Percentiles rank a stretch among this genome's conserved stretches.
Conservation (phyloP, 2,888 invertebrate species). For the Litoditis marina region DNA sequence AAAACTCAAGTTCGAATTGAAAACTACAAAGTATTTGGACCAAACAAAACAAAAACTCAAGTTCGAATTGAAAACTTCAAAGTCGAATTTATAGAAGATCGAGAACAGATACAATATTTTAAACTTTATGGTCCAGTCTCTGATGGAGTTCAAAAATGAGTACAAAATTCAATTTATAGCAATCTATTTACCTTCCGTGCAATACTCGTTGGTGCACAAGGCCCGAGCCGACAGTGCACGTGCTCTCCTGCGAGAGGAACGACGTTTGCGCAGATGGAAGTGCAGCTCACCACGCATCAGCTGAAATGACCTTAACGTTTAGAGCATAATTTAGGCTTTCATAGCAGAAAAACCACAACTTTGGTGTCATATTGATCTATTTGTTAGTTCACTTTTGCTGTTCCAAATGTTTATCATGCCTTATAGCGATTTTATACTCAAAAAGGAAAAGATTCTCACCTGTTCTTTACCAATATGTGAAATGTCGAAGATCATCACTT, state of each 20-base stretch:
- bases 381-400: no score
- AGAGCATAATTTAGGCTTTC: no score
- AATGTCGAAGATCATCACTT: slow-evolving; percentile 40
- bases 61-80: no score
- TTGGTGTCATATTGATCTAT: no score
- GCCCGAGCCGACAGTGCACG: slow-evolving; percentile 30
- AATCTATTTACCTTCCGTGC: slow-evolving; percentile 13
- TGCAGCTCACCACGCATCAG: slow-evolving; percentile 40
- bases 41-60: no score
- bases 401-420: no score
- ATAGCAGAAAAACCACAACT: no score
- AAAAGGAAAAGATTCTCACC: no score
- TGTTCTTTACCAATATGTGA: slow-evolving; percentile 27
- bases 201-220: slow-evolving; percentile 39
- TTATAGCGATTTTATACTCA: no score
- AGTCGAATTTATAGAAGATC: neutral
- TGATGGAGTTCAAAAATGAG: neutral
- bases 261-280: slow-evolving; percentile 29
- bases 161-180: neutral
- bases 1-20: no score
- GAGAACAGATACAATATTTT: neutral
- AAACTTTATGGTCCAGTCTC: neutral
- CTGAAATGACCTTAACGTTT: no score
- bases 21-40: no score
- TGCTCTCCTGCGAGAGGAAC: slow-evolving; percentile 20